Conservation (phyloP, 1,140 invertebrate genomes). For the Drosophila funebris region DNA sequence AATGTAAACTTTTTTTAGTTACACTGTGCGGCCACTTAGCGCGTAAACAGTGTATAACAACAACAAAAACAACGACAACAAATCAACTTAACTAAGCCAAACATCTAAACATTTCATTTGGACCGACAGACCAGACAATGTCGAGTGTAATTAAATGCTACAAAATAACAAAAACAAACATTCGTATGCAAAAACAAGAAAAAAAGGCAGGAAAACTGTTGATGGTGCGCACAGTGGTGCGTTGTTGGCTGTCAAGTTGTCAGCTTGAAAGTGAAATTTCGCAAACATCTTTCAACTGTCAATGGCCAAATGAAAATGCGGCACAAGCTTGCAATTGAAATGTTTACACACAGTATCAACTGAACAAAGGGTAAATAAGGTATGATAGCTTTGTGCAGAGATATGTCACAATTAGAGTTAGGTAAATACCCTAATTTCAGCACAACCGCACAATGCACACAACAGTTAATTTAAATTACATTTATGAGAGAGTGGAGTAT, state of each 20-base stretch:
- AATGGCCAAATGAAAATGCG: background rate
- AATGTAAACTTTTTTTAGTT: constrained; percentile 15
- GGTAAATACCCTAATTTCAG: too few species aligned
- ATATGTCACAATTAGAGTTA: too few species aligned
- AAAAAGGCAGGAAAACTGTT: background rate
- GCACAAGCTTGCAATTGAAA: too few species aligned
- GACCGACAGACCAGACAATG: constrained; percentile 31
- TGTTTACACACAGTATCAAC: background rate
- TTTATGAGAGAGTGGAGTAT: too few species aligned
- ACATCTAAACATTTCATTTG: constrained; percentile 51
- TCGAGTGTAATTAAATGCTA: constrained; percentile 62
- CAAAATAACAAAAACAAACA: constrained; percentile 70
- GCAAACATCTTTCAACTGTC: background rate
- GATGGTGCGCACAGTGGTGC: constrained; percentile 9
- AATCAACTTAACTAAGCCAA: constrained; percentile 15
- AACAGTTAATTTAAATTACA: too few species aligned
- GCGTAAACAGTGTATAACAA: constrained; percentile 29
- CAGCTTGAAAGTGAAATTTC: constrained; percentile 20
- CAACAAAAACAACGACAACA: constrained; percentile 7
- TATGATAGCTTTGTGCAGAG: background rate
- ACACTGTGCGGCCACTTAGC: constrained; percentile 38
- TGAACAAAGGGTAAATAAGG: background rate
- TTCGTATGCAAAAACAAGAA: constrained; percentile 20
- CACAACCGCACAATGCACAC: too few species aligned
- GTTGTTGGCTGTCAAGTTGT: constrained; percentile 19